phyloP scores from a whole-genome alignment of 2,797 vertebrate genomes.

The Sciurus vulgaris region DNA sequence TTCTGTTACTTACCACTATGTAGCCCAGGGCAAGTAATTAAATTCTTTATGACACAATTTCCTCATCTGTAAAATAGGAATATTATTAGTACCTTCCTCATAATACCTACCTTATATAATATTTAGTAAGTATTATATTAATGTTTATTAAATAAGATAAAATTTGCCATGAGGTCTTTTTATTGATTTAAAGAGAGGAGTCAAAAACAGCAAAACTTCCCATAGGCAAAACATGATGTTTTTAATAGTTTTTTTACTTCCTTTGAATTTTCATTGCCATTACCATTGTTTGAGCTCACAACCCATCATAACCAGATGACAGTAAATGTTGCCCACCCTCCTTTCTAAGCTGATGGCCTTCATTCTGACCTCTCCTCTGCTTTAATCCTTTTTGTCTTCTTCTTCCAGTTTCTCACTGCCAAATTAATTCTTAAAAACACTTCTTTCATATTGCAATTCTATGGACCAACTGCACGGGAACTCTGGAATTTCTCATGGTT shows the following conservation, averaged over 20 bases:
- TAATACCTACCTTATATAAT: not conserved
- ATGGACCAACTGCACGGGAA: not conserved
- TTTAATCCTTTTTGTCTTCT: not conserved
- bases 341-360: not conserved
- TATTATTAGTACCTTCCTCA: not conserved
- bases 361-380: not conserved
- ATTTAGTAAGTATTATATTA: not conserved
- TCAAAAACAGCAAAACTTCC: not conserved
- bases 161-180: slow-evolving; percentile 4
- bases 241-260: not conserved
- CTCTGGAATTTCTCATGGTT: not conserved
- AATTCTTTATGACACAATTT: not conserved
- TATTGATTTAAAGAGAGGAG: slow-evolving; percentile 40
- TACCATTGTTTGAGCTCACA: not conserved
- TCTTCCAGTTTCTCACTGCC: not conserved
- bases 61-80: not conserved
- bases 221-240: not conserved
- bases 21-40: not conserved
- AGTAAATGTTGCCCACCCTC: not conserved
- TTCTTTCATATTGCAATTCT: not conserved
- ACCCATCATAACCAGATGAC: not conserved
- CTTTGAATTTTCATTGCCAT: not conserved
- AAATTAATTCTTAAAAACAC: not conserved
- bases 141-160: slow-evolving; percentile 28
- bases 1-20: not conserved